Base-by-base conservation (phyloP, 1,140 invertebrate genomes). In the Calliphora vicina region DNA sequence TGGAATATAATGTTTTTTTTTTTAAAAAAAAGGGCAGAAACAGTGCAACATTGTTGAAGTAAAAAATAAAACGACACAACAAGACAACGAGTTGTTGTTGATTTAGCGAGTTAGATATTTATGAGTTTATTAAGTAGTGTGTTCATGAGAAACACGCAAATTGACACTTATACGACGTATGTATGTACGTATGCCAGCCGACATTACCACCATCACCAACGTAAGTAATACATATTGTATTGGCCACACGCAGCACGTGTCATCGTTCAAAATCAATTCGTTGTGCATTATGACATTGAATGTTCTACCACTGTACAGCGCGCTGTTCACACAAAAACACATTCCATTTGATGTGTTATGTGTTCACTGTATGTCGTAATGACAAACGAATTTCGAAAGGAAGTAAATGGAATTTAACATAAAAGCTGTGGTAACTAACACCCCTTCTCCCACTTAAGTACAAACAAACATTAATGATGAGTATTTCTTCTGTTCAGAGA, bases 261-360 rank as follows among this genome's bases (percentile, higher is more conserved):
- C 80, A 15, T 84, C 86, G 87, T 88, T 88, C 85, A 81, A 83
- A 89, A 89, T 89, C 88, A 86, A 89, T 89, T 89, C 87, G 88
- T 84, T 85, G 81, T 84, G 84, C 80, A 85, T 86, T 86, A 67
- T 67, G 23, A 67, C 61, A 25, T 23, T 23, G 57, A 20, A 20
- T 9, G 50, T 17, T n/a, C n/a, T n/a, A n/a, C n/a, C 45, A 57
- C 4, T 13, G n/a, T 13, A 57, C 50, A 57, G 50, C 15, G 15
- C 15, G 50, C 50, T 57, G 12, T 5, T n/a, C 15, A 8, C 12
- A 17, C 45, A 57, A 15, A 15, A 15, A 57, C 50, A n/a, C 50
- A 57, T 15, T 57, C 50, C 4, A 2, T 35, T 35, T 35, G 10
- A 35, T 35, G 35, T 35, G 35, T 35, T 35, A 35, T 35, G 35